Base-by-base conservation (phyloP, 64 coral and sea anemone species). In the Porites lutea region DNA sequence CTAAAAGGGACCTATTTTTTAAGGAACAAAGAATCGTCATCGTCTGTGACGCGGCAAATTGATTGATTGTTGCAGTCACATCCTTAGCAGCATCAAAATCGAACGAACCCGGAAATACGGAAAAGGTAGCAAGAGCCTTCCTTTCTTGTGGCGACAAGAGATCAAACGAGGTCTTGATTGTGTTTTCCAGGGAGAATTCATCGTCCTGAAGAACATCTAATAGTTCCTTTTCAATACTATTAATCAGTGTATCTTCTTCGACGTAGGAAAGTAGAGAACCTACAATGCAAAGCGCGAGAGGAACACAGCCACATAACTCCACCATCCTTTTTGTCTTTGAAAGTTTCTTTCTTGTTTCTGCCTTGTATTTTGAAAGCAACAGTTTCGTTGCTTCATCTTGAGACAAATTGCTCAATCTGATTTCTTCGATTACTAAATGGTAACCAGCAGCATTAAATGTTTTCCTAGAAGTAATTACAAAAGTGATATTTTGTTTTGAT, bases 261-360 rank as follows among this genome's bases (percentile, higher is more conserved):
- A n/a, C n/a, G n/a, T n/a, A n/a, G n/a, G 77, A 74, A 50, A 94
- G 64, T 16, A 89, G 18, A 13, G 92, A 81, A 3, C 92, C 78
- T 59, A 82, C 43, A 13, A 95, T 95, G 49, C 93, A 86, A 43
- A 95, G 88, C 2, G 81, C 93, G 6, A 95, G 65, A 67, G 93
- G 93, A 14, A 78, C 76, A 49, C 43, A 21, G 44, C 68, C 93
- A 70, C 93, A 95, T 6, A 95, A 12, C 5, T 72, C 43, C 23
- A 82, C 80, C 13, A 95, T 21, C 19, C 22, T 82, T 55, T 52
- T 15, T 52, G 61, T 63, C 11, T 87, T 43, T 13, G 0, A 23
- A 4, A 52, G 50, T 43, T 45, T 73, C 6, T 86, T 10, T 10
- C 65, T 73, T 12, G 3, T 58, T 78, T 68, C 60, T 12, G 0